Conservation (phyloP, 1,140 invertebrate species). For the Lycorma delicatula region DNA sequence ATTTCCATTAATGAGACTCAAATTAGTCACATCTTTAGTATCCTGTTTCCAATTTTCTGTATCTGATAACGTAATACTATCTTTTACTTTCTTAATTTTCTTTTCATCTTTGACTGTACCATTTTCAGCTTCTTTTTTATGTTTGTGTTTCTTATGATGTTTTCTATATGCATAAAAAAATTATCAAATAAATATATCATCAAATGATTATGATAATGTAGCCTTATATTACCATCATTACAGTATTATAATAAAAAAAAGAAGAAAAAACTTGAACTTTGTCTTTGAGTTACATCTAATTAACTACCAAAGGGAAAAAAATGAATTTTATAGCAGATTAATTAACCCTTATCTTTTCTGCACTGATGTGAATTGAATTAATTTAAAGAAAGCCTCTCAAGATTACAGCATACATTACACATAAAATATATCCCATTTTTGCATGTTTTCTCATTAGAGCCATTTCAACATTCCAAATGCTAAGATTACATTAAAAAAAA, state of each 20-base stretch:
- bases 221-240: not conserved
- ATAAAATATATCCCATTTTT: too few relatives aligned
- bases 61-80: too few relatives aligned
- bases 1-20: too few relatives aligned
- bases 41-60: too few relatives aligned
- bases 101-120: slow-evolving; percentile 35
- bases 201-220: not conserved
- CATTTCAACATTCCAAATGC: too few relatives aligned
- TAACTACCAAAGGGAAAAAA: not conserved
- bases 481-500: too few relatives aligned
- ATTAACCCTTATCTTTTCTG: slow-evolving; percentile 1
- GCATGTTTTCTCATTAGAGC: too few relatives aligned
- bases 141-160: slow-evolving; percentile 41
- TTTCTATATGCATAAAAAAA: slow-evolving; percentile 33
- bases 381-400: too few relatives aligned
- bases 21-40: too few relatives aligned
- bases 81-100: slow-evolving; percentile 30
- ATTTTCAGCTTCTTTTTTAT: slow-evolving; percentile 38
- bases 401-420: too few relatives aligned
- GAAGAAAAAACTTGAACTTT: not conserved
- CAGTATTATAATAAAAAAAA: not conserved
- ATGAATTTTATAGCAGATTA: not conserved
- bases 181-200: not conserved
- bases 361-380: too few relatives aligned
- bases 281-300: not conserved